Base-by-base conservation (phyloP, 2,797 vertebrate genomes). In the Myotis findleyi region DNA sequence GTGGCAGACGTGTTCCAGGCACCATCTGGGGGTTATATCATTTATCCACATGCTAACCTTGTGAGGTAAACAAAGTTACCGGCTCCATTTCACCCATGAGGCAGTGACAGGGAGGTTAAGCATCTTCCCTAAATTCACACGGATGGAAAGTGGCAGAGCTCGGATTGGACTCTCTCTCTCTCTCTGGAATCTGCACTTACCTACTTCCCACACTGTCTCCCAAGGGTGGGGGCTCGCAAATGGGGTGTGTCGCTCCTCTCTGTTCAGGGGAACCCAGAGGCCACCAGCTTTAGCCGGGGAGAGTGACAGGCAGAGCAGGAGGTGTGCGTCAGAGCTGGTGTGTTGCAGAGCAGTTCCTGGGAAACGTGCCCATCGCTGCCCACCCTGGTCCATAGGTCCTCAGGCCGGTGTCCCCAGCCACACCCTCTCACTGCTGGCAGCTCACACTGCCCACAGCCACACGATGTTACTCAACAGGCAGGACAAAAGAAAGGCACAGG, bases 401-500 rank as follows among this genome's bases (percentile, higher is more conserved):
- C 69, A 2, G 57, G 51, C 47, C 38, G 62, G 57, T 59, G 16
- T 89, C 85, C 82, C 66, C 5, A 0, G 9, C 62, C 25, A 36
- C 76, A 6, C 59, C 16, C 21, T 66, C 81, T 64, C 71, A 3
- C 1, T 2, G 33, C 76, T 25, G 89, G 62, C 44, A 11, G 0
- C 38, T 87, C 66, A 84, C 47, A 2, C 9, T 55, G 59, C 87
- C 27, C 33, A 91, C 88, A 23, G 87, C 96, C 81, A 93, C 83
- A 12, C 85, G 9, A 30, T 13, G 36, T 93, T 64, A 82, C 69
- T 62, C 90, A 77, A 62, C 2, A 72, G 82, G 27, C 49, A 89
- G 62, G 87, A 95, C 94, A 92, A 93, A 94, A 87, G 89, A 66
- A 72, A 83, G 86, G 57, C 49, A 62, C 73, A 59, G 47, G 16